A percentile compares a stretch with the other conserved stretches of the same genome.
Conservation (phyloP, 2,888 invertebrate species). For the Trachelus iudaicus region DNA sequence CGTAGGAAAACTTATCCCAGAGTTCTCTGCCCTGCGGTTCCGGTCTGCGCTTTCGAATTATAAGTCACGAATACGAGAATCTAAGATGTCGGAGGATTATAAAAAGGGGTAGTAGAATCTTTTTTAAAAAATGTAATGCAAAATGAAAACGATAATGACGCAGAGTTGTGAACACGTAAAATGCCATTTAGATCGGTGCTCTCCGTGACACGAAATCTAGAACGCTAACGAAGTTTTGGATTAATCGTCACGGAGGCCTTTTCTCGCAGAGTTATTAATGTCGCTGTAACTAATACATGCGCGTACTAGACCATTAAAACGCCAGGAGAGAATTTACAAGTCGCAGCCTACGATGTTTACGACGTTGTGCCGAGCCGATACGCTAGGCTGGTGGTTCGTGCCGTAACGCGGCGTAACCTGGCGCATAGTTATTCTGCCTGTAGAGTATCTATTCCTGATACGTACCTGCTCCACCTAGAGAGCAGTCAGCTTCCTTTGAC, state of each 20-base stretch:
- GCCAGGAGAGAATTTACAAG: constrained; percentile 60
- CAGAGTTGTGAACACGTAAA: neutral
- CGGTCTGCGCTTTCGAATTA: constrained; percentile 66
- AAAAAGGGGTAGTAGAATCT: neutral
- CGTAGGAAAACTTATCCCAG: constrained; percentile 58
- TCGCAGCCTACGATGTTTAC: constrained; percentile 57
- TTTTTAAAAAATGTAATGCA: neutral
- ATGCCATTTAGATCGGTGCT: neutral
- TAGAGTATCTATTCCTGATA: neutral
- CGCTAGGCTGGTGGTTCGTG: constrained; percentile 1
- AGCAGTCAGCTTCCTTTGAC: neutral
- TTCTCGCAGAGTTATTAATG: constrained; percentile 58
- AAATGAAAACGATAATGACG: neutral
- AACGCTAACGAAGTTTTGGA: neutral
- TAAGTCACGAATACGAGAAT: constrained; percentile 55
- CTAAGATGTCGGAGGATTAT: neutral
- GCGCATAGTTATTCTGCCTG: neutral
- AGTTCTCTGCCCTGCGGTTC: constrained; percentile 62
- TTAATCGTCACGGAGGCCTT: neutral
- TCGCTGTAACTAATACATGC: constrained; percentile 60
- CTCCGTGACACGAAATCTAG: neutral
- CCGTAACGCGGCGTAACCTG: neutral
- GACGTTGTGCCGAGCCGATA: constrained; percentile 48
- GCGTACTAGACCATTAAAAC: constrained; percentile 60
- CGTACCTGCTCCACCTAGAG: neutral